Conservation (phyloP, 2,113 vertebrate species). For the Eptesicus fuscus region DNA sequence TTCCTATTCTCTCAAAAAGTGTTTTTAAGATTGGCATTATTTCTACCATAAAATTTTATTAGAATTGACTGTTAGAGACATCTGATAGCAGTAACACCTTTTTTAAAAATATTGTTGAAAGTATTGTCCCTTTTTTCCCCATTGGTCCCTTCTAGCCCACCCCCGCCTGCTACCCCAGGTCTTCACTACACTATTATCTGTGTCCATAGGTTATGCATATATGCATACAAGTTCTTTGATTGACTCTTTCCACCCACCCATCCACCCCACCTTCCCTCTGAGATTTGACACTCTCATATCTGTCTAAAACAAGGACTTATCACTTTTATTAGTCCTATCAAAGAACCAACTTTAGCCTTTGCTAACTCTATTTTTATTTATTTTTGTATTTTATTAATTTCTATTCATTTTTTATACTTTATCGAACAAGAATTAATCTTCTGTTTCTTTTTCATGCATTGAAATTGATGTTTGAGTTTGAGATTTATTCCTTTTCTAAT, state of each 20-base stretch:
- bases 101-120: not conserved
- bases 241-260: no score
- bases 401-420: not conserved
- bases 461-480: not conserved
- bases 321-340: not conserved
- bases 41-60: not conserved
- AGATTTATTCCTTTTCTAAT: not conserved
- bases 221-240: no score
- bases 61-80: not conserved
- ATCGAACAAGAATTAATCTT: not conserved
- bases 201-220: no score
- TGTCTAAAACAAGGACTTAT: not conserved
- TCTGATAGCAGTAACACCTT: not conserved
- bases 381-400: not conserved
- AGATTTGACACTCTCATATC: no score
- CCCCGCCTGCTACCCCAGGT: no score
- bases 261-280: no score
- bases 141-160: no score
- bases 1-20: not conserved
- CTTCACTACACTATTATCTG: no score
- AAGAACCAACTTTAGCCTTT: not conserved
- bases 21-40: not conserved
- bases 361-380: not conserved
- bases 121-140: no score
- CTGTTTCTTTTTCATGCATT: not conserved